Evolutionary conservation across 2,888 invertebrate species (phyloP), one percentile per base, ranked within the genome.

Genomic region (Synergus laeviventris): DNA sequence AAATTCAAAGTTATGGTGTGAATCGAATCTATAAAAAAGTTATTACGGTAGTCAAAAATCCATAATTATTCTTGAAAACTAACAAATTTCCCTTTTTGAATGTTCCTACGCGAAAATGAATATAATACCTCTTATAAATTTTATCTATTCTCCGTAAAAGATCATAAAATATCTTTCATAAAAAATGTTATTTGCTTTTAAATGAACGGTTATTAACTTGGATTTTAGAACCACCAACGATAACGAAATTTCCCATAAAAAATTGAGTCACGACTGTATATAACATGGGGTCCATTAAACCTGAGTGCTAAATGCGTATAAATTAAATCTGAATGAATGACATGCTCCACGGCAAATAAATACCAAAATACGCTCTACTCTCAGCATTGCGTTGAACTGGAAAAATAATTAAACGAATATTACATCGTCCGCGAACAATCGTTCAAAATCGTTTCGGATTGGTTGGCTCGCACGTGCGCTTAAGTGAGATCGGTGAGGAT

Each of bases 361-460:
- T 70, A 70, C n/a, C 36, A 36, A 70, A 70, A 49, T 11, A n/a
- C n/a, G n/a, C 45, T 4, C 49, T 36, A 18, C 36, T n/a, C 31
- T 70, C 76, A 39, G 60, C 42, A 38, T 75, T 61, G 77, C 77
- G 78, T 79, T 77, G 78, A 79, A 82, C 78, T 79, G 77, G 76
- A 80, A 82, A 79, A 82, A 80, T 80, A 82, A 82, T 79, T 77
- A 78, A 80, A 80, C 79, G 75, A 79, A 74, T 78, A 42, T 61
- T 74, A 56, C 73, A 45, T 73, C 36, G 49, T 49, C 49, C 49
- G 49, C 70, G n/a, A 70, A 24, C 70, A 49, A 70, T 70, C 36
- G 49, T 49, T 70, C 36, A 70, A 49, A 70, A 70, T 70, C 49
- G 49, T 70, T 70, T 16, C 24, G 36, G 31, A 70, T 49, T 70